Evolutionary conservation across 2,113 vertebrate species (phyloP).

Genomic region (Naja naja): DNA sequence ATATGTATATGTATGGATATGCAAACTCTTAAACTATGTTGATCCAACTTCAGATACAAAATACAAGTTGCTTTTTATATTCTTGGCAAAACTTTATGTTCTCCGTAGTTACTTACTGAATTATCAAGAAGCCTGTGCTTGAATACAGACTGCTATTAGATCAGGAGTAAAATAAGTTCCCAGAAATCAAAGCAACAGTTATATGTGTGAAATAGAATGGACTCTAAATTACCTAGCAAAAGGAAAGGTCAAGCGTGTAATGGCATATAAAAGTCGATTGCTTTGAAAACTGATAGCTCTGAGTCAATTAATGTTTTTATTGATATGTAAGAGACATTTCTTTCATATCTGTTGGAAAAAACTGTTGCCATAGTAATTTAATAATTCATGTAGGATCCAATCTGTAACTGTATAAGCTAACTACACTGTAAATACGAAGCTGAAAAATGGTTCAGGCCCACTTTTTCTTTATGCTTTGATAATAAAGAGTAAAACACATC

Average conservation of each 20-base stretch:
- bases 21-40: background rate
- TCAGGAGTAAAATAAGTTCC: background rate
- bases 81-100: background rate
- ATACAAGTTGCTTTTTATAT: background rate
- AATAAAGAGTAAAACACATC: background rate
- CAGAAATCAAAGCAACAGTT: background rate
- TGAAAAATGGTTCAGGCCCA: conserved; percentile 21
- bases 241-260: background rate
- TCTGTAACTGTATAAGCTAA: background rate
- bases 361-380: background rate
- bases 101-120: background rate
- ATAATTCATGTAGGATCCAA: conserved; percentile 17
- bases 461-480: background rate
- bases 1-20: conserved; percentile 5
- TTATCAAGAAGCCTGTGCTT: background rate
- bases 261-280: conserved; percentile 2
- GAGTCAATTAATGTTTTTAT: conserved; percentile 19
- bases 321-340: background rate
- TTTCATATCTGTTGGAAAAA: conserved; percentile 1
- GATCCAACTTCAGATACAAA: background rate
- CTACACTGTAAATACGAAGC: background rate
- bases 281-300: background rate
- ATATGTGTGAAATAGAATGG: background rate
- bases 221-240: background rate
- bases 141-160: background rate